phyloP scores from a whole-genome alignment of 2,797 vertebrate species.

The Peromyscus attwateri region DNA sequence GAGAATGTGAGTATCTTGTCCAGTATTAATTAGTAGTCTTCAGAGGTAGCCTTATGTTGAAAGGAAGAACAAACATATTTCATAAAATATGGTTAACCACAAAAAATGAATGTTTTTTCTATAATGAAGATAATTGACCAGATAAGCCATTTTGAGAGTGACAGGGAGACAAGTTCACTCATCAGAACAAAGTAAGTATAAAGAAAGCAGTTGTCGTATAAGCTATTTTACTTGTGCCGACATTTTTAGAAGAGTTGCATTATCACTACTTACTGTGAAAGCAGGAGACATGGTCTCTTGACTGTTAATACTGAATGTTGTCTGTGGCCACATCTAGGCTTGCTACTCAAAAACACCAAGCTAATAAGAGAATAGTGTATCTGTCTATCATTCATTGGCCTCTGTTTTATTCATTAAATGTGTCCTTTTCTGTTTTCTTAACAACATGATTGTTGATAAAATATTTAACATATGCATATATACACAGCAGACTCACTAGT shows the following conservation, averaged over 20 bases:
- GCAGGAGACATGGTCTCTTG: neutral
- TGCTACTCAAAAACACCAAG: neutral
- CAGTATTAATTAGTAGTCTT: neutral
- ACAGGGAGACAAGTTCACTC: neutral
- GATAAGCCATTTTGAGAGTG: neutral
- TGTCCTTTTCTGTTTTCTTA: neutral
- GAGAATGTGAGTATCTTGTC: neutral
- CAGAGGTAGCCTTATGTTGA: neutral
- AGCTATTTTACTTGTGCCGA: neutral
- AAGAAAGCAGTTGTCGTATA: neutral
- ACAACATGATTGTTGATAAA: neutral
- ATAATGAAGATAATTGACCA: neutral
- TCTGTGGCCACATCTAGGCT: neutral
- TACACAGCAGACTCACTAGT: neutral
- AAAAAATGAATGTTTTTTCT: neutral
- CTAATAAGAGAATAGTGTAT: neutral
- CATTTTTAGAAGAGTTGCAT: neutral
- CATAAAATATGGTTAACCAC: neutral
- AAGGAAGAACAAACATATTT: neutral
- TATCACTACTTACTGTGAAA: neutral
- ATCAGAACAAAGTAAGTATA: neutral
- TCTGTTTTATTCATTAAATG: neutral
- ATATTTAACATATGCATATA: neutral
- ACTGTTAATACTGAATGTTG: neutral
- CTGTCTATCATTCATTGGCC: neutral